phyloP scores from a whole-genome alignment of 2,113 vertebrate species.

The Callipepla californica region DNA sequence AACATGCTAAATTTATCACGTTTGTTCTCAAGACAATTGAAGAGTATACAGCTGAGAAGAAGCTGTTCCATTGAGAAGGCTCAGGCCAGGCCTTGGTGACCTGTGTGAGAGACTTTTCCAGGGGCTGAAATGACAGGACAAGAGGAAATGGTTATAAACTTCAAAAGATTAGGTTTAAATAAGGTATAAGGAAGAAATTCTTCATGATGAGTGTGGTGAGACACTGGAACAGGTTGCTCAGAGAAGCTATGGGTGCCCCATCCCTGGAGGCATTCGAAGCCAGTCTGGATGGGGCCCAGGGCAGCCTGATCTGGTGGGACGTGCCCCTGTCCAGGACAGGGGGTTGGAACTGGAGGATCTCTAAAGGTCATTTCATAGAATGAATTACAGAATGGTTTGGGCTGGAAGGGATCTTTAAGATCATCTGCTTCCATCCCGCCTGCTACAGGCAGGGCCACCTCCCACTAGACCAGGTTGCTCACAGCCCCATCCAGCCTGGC shows the following conservation, averaged over 20 bases:
- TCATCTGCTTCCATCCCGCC: no score
- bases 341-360: neutral
- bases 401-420: no score
- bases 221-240: neutral
- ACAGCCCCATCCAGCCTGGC: no score
- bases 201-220: neutral
- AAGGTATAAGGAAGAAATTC: neutral
- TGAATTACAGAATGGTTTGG: no score
- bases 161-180: neutral
- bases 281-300: neutral
- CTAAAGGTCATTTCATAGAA: neutral
- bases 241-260: neutral
- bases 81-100: neutral
- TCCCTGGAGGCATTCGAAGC: neutral
- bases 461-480: no score
- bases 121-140: neutral
- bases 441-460: no score
- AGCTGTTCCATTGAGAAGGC: rapidly evolving
- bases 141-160: neutral
- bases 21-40: no score
- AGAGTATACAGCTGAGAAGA: neutral
- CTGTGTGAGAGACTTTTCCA: neutral
- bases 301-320: neutral
- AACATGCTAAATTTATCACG: rapidly evolving
- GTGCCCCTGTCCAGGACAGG: neutral